phyloP scores from a whole-genome alignment of 2,888 invertebrate genomes.

The Noctua comes region DNA sequence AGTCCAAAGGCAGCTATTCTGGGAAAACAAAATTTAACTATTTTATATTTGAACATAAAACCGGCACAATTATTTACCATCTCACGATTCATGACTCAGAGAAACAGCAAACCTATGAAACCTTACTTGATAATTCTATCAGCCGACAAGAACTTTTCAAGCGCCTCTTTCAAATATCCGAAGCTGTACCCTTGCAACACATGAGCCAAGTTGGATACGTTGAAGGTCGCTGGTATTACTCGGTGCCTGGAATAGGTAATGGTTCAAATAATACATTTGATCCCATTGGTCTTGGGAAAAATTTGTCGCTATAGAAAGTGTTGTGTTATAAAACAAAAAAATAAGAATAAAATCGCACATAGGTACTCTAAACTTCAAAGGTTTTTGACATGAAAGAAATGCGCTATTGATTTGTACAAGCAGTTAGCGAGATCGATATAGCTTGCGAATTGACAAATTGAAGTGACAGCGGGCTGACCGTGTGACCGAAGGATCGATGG shows the following conservation, averaged over 20 bases:
- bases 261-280: not conserved
- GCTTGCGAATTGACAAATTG: not conserved
- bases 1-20: conserved; percentile 80
- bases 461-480: not conserved
- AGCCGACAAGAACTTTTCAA: conserved; percentile 75
- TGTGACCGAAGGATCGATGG: not conserved
- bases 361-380: not conserved
- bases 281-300: not conserved
- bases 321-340: not conserved
- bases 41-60: not conserved
- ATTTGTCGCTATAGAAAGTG: not conserved
- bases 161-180: conserved; percentile 72
- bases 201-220: conserved; percentile 75
- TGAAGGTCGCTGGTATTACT: conserved; percentile 75
- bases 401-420: not conserved
- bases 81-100: not conserved
- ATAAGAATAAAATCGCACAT: not conserved
- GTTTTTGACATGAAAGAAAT: not conserved
- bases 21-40: conserved; percentile 28
- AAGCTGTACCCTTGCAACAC: conserved; percentile 77
- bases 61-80: not conserved
- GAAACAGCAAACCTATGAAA: not conserved
- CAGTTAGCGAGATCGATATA: not conserved
- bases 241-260: conserved; percentile 72
- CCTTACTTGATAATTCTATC: conserved; percentile 76